Evolutionary conservation across 2,113 vertebrate species (phyloP).

Genomic region (Ceyx margarethae): DNA sequence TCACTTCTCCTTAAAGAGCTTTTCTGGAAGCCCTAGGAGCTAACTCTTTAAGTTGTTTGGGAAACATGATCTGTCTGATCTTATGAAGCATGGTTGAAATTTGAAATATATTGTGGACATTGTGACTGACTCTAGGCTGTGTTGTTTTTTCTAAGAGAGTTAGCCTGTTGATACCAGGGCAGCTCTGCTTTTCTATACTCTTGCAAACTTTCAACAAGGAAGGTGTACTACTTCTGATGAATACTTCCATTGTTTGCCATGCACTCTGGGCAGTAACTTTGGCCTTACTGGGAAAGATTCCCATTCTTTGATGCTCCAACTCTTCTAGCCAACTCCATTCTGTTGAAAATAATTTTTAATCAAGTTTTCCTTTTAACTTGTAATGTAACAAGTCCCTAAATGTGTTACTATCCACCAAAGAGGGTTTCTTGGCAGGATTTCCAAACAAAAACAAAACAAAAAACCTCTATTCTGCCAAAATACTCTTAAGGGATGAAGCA

Average conservation of each 20-base stretch:
- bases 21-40: background rate
- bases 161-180: background rate
- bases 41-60: background rate
- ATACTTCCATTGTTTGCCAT: conserved; percentile 67
- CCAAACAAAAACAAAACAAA: conserved; percentile 63
- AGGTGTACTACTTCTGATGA: conserved; percentile 53
- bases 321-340: conserved; percentile 45
- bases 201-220: background rate
- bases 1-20: background rate
- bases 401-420: conserved; percentile 65
- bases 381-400: conserved; percentile 70
- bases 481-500: conserved; percentile 56
- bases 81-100: background rate
- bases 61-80: background rate
- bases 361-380: conserved; percentile 63
- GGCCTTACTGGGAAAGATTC: conserved; percentile 64
- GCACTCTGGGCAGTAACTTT: conserved; percentile 50
- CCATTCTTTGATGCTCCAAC: conserved; percentile 61
- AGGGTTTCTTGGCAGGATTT: conserved; percentile 65
- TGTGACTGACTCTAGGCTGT: background rate
- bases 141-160: background rate
- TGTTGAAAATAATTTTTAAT: conserved; percentile 66
- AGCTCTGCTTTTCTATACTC: background rate
- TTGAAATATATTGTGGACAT: background rate
- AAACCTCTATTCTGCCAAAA: conserved; percentile 47